Evolutionary conservation across 2,888 invertebrate species (phyloP).

Genomic region (Nemotelus nigrinus): DNA sequence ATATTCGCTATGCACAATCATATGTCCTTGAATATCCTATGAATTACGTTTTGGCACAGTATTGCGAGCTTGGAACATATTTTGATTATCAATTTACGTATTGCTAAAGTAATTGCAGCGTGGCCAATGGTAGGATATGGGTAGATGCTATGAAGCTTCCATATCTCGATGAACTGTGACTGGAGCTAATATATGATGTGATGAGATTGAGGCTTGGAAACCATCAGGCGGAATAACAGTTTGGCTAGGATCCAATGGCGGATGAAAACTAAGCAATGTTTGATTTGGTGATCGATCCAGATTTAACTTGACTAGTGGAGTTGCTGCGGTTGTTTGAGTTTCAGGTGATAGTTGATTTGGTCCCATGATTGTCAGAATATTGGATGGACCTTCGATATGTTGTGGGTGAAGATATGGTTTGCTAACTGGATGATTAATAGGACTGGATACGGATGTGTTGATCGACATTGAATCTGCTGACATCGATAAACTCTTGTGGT

Average conservation of each 20-base stretch:
- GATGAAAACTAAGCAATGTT: too few relatives aligned
- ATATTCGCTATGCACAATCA: too few relatives aligned
- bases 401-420: not conserved
- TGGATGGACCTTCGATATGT: slow-evolving; percentile 11
- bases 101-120: too few relatives aligned
- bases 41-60: too few relatives aligned
- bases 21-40: too few relatives aligned
- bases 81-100: too few relatives aligned
- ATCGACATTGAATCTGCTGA: slow-evolving; percentile 71
- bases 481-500: slow-evolving; percentile 66
- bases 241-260: slow-evolving; percentile 56
- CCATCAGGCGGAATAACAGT: slow-evolving; percentile 57
- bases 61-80: too few relatives aligned
- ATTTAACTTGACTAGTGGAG: slow-evolving; percentile 55
- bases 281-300: not conserved
- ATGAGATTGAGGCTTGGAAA: slow-evolving; percentile 50
- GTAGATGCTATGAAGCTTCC: slow-evolving; percentile 74
- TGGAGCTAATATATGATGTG: slow-evolving; percentile 80
- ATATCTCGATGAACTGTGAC: slow-evolving; percentile 89
- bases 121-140: too few relatives aligned
- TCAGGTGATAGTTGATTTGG: not conserved
- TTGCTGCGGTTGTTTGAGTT: slow-evolving; percentile 54
- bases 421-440: slow-evolving; percentile 58
- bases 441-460: slow-evolving; percentile 67
- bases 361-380: not conserved